A percentile compares a stretch with the other conserved stretches of the same genome.
Evolutionary conservation across 1,140 invertebrate species (phyloP).

Genomic region (Sinonovacula constricta): DNA sequence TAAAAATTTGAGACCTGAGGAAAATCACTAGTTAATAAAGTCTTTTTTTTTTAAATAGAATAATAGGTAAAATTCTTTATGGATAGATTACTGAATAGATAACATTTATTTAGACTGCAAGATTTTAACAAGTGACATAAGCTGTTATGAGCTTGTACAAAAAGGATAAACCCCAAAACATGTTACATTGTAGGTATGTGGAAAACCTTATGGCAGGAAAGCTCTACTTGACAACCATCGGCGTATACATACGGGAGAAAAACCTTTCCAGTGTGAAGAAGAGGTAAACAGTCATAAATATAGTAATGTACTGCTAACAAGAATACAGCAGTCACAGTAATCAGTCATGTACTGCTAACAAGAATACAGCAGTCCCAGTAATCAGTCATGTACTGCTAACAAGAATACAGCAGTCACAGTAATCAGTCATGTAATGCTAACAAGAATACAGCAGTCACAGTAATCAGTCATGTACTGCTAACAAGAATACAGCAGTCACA

Average conservation of each 20-base stretch:
- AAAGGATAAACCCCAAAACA: constrained; percentile 86
- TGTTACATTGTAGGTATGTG: constrained; percentile 70
- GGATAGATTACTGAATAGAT: constrained; percentile 81
- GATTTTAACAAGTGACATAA: constrained; percentile 21
- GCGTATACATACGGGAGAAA: constrained; percentile 87
- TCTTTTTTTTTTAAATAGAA: constrained; percentile 75
- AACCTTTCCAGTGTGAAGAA: constrained; percentile 88
- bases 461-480: too few relatives aligned
- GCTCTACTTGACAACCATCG: constrained; percentile 73
- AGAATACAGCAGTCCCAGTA: too few relatives aligned
- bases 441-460: constrained; percentile 31
- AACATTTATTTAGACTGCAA: constrained; percentile 82
- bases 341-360: too few relatives aligned
- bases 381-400: neutral
- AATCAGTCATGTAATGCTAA: neutral
- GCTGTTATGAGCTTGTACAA: neutral
- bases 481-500: too few relatives aligned
- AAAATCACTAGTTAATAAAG: too few relatives aligned
- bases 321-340: neutral
- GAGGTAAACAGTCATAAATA: constrained; percentile 7
- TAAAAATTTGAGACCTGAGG: too few relatives aligned
- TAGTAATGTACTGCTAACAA: neutral
- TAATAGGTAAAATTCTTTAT: neutral
- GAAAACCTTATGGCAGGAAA: constrained; percentile 55
- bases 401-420: neutral